A percentile compares a stretch with the other conserved stretches of the same genome.
Conservation (phyloP, 2,797 vertebrate species). For the Microctenopoma steveboyesi region DNA sequence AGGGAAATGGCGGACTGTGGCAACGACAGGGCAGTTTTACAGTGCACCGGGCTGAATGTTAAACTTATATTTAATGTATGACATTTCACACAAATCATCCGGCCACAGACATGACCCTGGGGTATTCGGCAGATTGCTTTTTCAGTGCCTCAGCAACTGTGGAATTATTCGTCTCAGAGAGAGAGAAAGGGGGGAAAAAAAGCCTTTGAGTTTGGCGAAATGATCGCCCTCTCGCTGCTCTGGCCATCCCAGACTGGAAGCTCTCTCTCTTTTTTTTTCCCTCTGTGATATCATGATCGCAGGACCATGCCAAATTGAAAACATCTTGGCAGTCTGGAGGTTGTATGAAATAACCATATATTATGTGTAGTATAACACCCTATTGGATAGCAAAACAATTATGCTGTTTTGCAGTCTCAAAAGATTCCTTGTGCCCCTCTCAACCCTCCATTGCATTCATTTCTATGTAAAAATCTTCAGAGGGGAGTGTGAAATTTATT, state of each 20-base stretch:
- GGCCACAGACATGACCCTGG: conserved; percentile 89
- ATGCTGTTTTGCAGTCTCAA: conserved; percentile 82
- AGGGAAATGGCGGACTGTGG: conserved; percentile 79
- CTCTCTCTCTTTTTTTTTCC: conserved; percentile 49
- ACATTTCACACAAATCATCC: conserved; percentile 91
- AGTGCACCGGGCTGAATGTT: conserved; percentile 87
- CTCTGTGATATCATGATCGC: conserved; percentile 88
- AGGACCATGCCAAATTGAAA: conserved; percentile 89
- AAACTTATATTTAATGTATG: conserved; percentile 92
- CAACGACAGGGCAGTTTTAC: conserved; percentile 87
- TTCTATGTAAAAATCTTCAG: conserved; percentile 75
- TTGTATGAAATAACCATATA: conserved; percentile 88
- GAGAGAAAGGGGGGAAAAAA: conserved; percentile 53
- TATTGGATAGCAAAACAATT: conserved; percentile 85
- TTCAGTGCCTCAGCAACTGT: conserved; percentile 90
- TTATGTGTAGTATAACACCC: conserved; percentile 86
- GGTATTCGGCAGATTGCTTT: conserved; percentile 91
- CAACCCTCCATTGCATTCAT: conserved; percentile 64
- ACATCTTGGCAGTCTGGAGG: conserved; percentile 88
- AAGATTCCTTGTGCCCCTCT: conserved; percentile 73
- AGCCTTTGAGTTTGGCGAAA: conserved; percentile 84
- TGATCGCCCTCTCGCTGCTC: conserved; percentile 83
- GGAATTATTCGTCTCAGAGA: conserved; percentile 88
- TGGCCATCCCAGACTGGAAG: conserved; percentile 84
- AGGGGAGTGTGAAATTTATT: conserved; percentile 74